Evolutionary conservation across 2,113 vertebrate genomes (phyloP).

Genomic region (Barbus barbus): DNA sequence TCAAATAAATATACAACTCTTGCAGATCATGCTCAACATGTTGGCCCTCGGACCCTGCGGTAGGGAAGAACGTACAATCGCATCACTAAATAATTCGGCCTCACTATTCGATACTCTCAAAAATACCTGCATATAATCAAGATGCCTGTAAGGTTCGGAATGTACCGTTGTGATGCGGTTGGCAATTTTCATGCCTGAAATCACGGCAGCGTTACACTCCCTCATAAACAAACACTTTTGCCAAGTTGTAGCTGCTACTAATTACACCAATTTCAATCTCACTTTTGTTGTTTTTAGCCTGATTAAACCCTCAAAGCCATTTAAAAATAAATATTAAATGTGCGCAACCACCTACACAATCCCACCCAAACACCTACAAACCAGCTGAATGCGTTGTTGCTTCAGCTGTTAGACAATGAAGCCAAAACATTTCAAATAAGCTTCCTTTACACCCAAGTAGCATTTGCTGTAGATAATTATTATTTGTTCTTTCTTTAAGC

Average conservation of each 20-base stretch:
- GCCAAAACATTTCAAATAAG: conserved; percentile 11
- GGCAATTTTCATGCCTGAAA: conserved; percentile 39
- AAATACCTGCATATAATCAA: conserved; percentile 21
- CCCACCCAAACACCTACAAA: conserved; percentile 39
- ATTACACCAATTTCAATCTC: background rate
- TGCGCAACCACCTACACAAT: conserved; percentile 11
- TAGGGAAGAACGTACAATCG: conserved; percentile 6
- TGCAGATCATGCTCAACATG: conserved; percentile 35
- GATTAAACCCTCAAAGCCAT: conserved; percentile 17
- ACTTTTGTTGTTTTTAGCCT: conserved; percentile 29
- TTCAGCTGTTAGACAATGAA: conserved; percentile 31
- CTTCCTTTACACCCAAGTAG: background rate
- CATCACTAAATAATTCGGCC: conserved; percentile 26
- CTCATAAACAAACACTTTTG: conserved; percentile 4
- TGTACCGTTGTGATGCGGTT: conserved; percentile 11
- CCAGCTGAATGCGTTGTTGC: background rate
- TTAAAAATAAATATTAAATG: conserved; percentile 25
- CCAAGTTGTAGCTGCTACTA: conserved; percentile 28
- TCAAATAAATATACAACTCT: conserved; percentile 50
- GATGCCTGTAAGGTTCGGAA: conserved; percentile 22
- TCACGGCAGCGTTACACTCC: conserved; percentile 6
- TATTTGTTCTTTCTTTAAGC: conserved; percentile 24
- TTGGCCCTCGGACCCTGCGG: background rate
- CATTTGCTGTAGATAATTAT: background rate
- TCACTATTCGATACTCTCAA: background rate